Base-by-base conservation (phyloP, 2,888 invertebrate genomes). In the Augiades crinisus region DNA sequence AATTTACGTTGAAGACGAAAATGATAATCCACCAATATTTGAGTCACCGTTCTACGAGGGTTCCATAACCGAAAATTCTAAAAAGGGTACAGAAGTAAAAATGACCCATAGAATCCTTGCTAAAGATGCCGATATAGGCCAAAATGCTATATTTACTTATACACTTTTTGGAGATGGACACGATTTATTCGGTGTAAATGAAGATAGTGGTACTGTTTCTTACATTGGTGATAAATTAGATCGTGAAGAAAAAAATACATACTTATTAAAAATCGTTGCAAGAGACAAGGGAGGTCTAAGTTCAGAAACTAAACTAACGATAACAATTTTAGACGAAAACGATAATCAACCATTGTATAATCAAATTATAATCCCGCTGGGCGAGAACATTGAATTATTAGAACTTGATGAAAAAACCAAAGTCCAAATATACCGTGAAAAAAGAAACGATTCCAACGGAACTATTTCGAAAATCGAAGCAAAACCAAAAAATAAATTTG, bases 21-120 rank as follows among this genome's bases (percentile, higher is more conserved):
- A 97, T 68, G 97, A 97, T 68, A 96, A 96, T 67, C 91, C 96
- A 2, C 98, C 98, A 0, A 78, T 92, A 52, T 98, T 98, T 73
- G 93, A 94, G 59, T 81, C 91, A 7, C 70, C 91, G 0, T 75
- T 88, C 0, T 98, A 96, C 71, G 94, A 95, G 64, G 96, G 96
- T 1, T 90, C 91, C 55, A 93, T 98, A 10, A 81, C 87, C 34
- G 98, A 98, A 82, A 96, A 98, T 75, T 93, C 95, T 21, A 84
- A 86, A 6, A 82, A 90, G 30, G 93, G 93, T 5, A 93, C 94
- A 0, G 93, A 94, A 74, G 92, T 96, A 0, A 91, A 91, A 58
- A 84, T 95, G 75, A 92, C 92, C 53, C 91, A 92, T 61, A 92
- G 91, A 33, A 92, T 97, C 6, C 91, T 90, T 56, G 95, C 95